Evolutionary conservation across 2,888 invertebrate genomes (phyloP), one percentile per base, ranked within the genome.

Genomic region (Spodoptera exigua): DNA sequence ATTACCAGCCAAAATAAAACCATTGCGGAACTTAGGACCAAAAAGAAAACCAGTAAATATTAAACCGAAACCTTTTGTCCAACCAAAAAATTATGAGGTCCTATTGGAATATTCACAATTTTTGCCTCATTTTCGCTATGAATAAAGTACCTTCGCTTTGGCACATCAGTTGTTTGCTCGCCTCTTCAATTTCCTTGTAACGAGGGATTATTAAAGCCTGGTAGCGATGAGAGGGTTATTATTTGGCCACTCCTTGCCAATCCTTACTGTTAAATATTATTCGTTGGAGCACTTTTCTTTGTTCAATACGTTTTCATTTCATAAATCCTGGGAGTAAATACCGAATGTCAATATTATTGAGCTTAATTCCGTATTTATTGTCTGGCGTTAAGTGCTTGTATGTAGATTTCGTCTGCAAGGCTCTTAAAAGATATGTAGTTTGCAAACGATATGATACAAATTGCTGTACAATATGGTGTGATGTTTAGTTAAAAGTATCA

Each of bases 161-260:
- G 51, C 58, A 66, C 64, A 62, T 55, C 58, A 69, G 68, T 58
- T 91, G 81, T 91, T 89, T 91, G 87, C 87, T 55, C 72, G 84
- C 75, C 89, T 81, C 91, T 91, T 80, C 81, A 89, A 65, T 78
- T 71, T 78, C 75, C 84, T 86, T 86, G 89, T 89, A 82, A 80
- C 67, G 65, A 77, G 76, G 56, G 64, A 55, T 72, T 74, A 76
- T 53, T 74, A 61, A 68, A 57, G 44, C 48, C 62, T 53, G 36
- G 35, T 16, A 40, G 49, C 48, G 13, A 45, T 47, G 47, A 57
- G 39, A 39, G 61, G 47, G 62, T 32, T 66, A 66, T 58, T 66
- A 70, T 54, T 70, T 43, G 44, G 45, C 37, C 46, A 53, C 53
- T 63, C 43, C 41, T 63, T 37, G 45, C 37, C 46, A 53, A 49